Conservation (phyloP, 2,797 vertebrate species). For the Acanthis flammea region DNA sequence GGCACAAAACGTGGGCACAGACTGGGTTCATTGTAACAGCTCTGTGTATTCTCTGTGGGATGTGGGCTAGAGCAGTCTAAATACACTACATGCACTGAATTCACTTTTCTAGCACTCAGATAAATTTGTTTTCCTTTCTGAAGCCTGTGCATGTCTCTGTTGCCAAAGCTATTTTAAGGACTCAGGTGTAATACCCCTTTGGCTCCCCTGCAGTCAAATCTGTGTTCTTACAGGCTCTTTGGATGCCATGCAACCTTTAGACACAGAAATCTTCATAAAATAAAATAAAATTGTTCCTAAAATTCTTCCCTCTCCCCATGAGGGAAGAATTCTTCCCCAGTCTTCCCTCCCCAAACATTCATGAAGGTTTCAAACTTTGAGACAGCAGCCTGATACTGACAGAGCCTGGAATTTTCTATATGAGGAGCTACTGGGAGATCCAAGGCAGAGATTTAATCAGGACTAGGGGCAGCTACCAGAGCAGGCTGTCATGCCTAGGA, state of each 20-base stretch:
- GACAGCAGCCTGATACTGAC: neutral
- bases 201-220: neutral
- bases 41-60: fast-evolving
- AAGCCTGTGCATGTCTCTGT: neutral
- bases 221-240: neutral
- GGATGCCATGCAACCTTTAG: neutral
- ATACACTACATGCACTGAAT: too few relatives aligned
- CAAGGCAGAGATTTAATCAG: neutral
- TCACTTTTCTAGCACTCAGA: neutral
- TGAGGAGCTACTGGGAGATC: neutral
- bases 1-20: fast-evolving
- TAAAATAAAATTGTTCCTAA: neutral
- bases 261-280: neutral
- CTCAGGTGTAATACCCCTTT: neutral
- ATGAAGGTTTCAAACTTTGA: neutral
- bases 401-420: neutral
- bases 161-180: neutral
- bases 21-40: fast-evolving
- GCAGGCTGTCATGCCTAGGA: conserved; percentile 30
- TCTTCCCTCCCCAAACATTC: neutral
- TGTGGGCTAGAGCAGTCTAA: neutral
- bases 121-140: fast-evolving
- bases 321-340: neutral
- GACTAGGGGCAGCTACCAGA: conserved; percentile 1
- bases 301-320: neutral